Evolutionary conservation across 2,113 vertebrate species (phyloP).

Genomic region (Ploceus nigricollis): DNA sequence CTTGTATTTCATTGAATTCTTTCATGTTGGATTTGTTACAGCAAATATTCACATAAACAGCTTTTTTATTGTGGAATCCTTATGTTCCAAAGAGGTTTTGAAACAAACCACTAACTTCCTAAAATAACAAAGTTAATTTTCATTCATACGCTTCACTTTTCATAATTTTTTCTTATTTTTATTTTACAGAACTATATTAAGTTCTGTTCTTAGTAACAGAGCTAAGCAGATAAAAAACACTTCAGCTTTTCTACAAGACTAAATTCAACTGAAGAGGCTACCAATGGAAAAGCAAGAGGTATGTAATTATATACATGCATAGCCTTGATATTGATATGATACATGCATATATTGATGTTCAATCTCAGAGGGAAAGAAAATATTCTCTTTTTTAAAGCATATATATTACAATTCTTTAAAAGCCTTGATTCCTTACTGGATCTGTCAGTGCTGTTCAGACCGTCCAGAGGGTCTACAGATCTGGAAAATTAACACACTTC

Average conservation of each 20-base stretch:
- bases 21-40: not conserved
- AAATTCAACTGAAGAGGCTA: not conserved
- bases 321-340: no score
- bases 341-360: no score
- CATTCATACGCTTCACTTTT: not conserved
- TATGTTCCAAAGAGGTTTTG: not conserved
- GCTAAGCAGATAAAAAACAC: not conserved
- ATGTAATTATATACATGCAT: not conserved
- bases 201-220: not conserved
- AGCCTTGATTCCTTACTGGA: not conserved
- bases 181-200: not conserved
- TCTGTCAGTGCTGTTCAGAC: not conserved
- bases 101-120: not conserved
- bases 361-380: not conserved
- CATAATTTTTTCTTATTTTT: not conserved
- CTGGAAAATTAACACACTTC: not conserved
- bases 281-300: not conserved
- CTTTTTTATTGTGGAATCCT: not conserved
- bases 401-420: not conserved
- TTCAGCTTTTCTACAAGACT: not conserved
- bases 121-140: not conserved
- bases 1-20: not conserved
- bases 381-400: not conserved
- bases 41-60: not conserved
- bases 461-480: not conserved